These are phyloP conservation scores for Pterocles gutturalis DNA, from an alignment of 2,113 vertebrate species.

Conservation along the genomic window DNA sequence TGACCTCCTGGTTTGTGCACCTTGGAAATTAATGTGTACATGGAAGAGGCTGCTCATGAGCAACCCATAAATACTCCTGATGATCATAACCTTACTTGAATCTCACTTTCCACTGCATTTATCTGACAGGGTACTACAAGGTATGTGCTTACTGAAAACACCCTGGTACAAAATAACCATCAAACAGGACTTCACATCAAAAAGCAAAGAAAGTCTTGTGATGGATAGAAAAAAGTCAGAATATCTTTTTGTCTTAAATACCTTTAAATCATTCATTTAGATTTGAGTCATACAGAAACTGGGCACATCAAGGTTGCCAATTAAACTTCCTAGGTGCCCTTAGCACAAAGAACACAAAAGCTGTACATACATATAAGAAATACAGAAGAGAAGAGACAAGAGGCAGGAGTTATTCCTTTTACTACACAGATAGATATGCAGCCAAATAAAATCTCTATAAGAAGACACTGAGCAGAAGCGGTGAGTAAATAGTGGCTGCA, in stretches of 20 bases:
- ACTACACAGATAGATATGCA: accelerated
- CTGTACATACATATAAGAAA: neutral
- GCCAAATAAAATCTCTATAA: neutral
- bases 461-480: neutral
- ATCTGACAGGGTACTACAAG: neutral
- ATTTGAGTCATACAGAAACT: neutral
- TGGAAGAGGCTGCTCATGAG: neutral
- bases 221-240: neutral
- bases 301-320: neutral
- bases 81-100: neutral
- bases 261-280: neutral
- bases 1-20: neutral
- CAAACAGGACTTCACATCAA: accelerated
- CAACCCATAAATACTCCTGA: neutral
- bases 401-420: neutral
- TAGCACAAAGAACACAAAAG: neutral
- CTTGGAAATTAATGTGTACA: accelerated
- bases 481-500: neutral
- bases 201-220: neutral
- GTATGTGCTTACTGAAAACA: neutral
- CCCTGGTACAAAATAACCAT: neutral
- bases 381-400: neutral
- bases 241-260: neutral
- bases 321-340: neutral
- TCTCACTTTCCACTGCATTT: neutral